Base-by-base conservation (phyloP, 2,888 invertebrate genomes). In the Argyresthia albistria region DNA sequence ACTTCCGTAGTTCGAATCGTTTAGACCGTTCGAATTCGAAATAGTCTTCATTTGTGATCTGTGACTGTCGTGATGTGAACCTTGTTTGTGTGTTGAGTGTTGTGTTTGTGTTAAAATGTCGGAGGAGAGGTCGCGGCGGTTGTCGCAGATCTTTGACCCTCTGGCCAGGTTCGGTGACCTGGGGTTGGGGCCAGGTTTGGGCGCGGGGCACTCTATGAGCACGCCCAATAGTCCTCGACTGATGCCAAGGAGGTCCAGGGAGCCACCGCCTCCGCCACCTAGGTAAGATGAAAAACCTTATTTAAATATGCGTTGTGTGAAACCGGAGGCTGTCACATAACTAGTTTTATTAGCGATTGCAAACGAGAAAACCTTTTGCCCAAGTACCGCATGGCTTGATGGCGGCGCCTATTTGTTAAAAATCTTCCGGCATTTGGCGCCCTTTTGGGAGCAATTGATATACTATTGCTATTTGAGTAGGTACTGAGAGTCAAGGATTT, bases 91-190 rank as follows among this genome's bases (percentile, higher is more conserved):
- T 66, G 76, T 72, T 74, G 67, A 66, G 72, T 76, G 74, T 73
- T 65, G 66, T 52, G 52, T 53, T 43, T 56, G 62, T 74, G 73
- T 69, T 51, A 73, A 74, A 72, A 91, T 91, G 91, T 89, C 90
- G 64, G 91, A 91, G 80, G 91, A 91, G 76, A 88, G 91, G 70
- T 90, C 92, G 76, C 90, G 93, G 69, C 91, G 95, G 70, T 83
- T 94, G 76, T 94, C 94, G 77, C 93, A 94, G 88, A 93, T 94
- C 65, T 93, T 94, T 76, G 95, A 95, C 82, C 94, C 95, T 61
- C 88, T 95, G 68, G 90, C 93, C 58, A 88, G 93, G 75, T 88
- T 95, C 58, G 91, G 92, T 76, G 91, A 93, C 73, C 84, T 91
- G 62, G 90, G 90, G 62, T 2, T 25, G 25, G 25, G 25, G 25